phyloP scores from a whole-genome alignment of 64 coral and sea anemone genomes.

The Porites australiensis region DNA sequence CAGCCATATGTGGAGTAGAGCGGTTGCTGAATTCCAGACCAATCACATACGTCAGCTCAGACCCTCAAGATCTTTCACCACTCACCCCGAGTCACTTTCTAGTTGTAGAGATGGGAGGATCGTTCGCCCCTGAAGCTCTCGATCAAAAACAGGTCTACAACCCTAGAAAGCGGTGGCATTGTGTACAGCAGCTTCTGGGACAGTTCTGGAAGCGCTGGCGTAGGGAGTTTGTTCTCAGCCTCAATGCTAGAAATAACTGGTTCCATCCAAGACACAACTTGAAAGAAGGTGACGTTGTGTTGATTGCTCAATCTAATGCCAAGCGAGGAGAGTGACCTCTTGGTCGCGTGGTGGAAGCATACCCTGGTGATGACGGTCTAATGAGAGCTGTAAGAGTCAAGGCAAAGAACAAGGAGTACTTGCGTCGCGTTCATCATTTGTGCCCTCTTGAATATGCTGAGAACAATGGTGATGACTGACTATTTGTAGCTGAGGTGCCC shows the following conservation, averaged over 20 bases:
- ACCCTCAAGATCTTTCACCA: constrained; percentile 36
- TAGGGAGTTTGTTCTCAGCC: constrained; percentile 42
- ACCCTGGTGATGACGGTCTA: constrained; percentile 45
- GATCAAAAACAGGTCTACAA: neutral
- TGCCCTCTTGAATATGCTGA: constrained; percentile 55
- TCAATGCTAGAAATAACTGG: constrained; percentile 53
- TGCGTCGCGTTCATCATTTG: constrained; percentile 50
- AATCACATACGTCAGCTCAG: constrained; percentile 62
- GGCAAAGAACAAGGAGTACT: constrained; percentile 41
- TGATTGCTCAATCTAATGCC: constrained; percentile 50
- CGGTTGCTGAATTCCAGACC: constrained; percentile 57
- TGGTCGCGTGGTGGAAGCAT: constrained; percentile 19
- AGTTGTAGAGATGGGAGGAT: constrained; percentile 32
- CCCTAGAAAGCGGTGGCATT: constrained; percentile 42
- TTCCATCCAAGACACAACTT: constrained; percentile 40
- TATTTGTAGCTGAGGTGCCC: too few species aligned
- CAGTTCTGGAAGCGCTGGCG: constrained; percentile 47
- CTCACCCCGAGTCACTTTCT: constrained; percentile 65
- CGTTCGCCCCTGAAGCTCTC: constrained; percentile 31
- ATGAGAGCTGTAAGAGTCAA: constrained; percentile 42
- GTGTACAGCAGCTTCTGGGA: constrained; percentile 29
- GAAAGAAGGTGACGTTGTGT: constrained; percentile 48
- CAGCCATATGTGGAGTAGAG: constrained; percentile 54
- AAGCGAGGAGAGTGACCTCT: constrained; percentile 59
- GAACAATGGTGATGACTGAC: constrained; percentile 20